Conservation (phyloP, 2,888 invertebrate species). For the Drosophila melanocephala region DNA sequence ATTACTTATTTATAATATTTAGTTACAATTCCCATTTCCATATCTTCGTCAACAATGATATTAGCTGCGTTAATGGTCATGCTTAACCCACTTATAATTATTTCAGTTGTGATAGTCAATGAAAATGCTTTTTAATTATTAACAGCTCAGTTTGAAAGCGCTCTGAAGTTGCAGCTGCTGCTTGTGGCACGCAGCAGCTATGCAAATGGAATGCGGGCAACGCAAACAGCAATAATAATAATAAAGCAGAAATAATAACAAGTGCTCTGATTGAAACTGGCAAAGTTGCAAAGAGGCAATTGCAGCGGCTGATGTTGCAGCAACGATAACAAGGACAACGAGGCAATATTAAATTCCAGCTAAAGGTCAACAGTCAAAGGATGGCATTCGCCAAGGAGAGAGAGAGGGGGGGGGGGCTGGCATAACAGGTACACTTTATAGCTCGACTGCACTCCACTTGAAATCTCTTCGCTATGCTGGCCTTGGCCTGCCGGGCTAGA, state of each 20-base stretch:
- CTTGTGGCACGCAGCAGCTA: conserved; percentile 18
- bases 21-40: background rate
- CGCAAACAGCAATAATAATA: conserved; percentile 57
- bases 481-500: conserved; percentile 1
- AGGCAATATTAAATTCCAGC: conserved; percentile 70
- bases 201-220: conserved; percentile 53
- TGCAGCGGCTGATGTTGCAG: conserved; percentile 2
- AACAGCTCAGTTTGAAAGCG: background rate
- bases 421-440: conserved; percentile 39
- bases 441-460: conserved; percentile 42
- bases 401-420: background rate
- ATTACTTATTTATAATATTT: no score
- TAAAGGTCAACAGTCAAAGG: conserved; percentile 54
- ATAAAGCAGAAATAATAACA: conserved; percentile 36
- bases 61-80: background rate
- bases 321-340: conserved; percentile 18
- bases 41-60: background rate
- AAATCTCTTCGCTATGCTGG: conserved; percentile 12
- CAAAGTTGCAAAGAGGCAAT: conserved; percentile 16
- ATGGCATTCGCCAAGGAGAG: background rate
- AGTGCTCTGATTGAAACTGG: conserved; percentile 41
- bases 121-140: background rate
- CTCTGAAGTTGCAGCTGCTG: background rate
- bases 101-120: background rate
- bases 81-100: background rate